These are phyloP conservation scores for Euzophera pinguis DNA, from an alignment of 2,888 invertebrate species.

Conservation along the genomic window DNA sequence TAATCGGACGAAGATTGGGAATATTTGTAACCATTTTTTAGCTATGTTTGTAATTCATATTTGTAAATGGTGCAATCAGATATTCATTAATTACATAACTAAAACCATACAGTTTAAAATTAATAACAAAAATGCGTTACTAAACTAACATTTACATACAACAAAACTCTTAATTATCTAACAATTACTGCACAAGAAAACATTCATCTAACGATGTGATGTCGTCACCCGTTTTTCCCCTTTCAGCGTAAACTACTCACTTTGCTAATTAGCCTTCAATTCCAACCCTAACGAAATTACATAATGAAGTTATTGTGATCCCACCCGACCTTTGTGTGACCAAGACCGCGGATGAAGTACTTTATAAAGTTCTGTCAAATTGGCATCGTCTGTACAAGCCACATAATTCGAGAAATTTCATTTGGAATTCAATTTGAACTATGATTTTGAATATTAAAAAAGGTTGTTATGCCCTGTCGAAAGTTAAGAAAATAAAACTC, in stretches of 20 bases:
- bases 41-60: too few relatives aligned
- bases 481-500: too few relatives aligned
- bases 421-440: not conserved
- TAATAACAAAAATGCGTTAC: too few relatives aligned
- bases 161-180: too few relatives aligned
- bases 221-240: constrained; percentile 13
- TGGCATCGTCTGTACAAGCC: not conserved
- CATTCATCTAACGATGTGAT: not conserved
- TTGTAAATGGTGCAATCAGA: too few relatives aligned
- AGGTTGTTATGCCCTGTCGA: too few relatives aligned
- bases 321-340: constrained; percentile 24
- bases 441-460: too few relatives aligned
- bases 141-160: too few relatives aligned
- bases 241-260: constrained; percentile 29
- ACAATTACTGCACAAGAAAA: not conserved
- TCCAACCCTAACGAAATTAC: constrained; percentile 41
- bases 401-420: not conserved
- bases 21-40: too few relatives aligned
- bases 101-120: too few relatives aligned
- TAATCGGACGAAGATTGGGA: too few relatives aligned
- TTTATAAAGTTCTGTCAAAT: not conserved
- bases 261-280: constrained; percentile 49
- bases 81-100: too few relatives aligned
- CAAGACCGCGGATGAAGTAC: constrained; percentile 18
- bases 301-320: constrained; percentile 47